A percentile compares a stretch with the other conserved stretches of the same genome.
phyloP scores from a whole-genome alignment of 2,888 invertebrate species.

The Proisotoma minuta region DNA sequence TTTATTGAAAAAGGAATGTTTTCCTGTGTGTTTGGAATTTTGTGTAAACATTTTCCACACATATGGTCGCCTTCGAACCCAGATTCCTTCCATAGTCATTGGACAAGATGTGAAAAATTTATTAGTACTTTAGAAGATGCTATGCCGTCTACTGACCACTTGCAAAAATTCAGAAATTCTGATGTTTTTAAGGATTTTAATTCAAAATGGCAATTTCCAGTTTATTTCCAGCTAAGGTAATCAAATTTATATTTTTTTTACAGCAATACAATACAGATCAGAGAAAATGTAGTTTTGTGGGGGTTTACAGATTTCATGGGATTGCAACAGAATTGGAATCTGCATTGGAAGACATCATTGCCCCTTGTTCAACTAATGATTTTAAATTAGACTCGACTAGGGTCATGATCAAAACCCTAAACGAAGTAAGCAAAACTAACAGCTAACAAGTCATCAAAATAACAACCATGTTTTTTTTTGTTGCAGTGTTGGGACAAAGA shows the following conservation, averaged over 20 bases:
- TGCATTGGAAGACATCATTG: slow-evolving; percentile 50
- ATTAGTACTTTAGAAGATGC: slow-evolving; percentile 60
- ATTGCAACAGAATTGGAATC: slow-evolving; percentile 68
- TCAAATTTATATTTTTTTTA: too few relatives aligned
- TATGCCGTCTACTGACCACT: slow-evolving; percentile 61
- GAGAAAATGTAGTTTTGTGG: background rate
- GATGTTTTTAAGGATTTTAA: slow-evolving; percentile 66
- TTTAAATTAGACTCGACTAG: slow-evolving; percentile 43
- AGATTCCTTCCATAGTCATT: slow-evolving; percentile 40
- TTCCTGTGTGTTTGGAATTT: slow-evolving; percentile 32
- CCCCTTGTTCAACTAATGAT: slow-evolving; percentile 36
- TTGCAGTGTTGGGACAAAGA: slow-evolving; percentile 46
- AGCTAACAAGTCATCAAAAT: background rate
- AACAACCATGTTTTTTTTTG: slow-evolving; percentile 1
- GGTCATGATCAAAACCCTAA: slow-evolving; percentile 42
- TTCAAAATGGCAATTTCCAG: slow-evolving; percentile 85
- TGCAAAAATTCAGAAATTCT: slow-evolving; percentile 52
- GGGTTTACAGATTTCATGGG: slow-evolving; percentile 72
- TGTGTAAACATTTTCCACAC: slow-evolving; percentile 45
- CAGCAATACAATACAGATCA: too few relatives aligned
- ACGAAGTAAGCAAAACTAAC: slow-evolving; percentile 33
- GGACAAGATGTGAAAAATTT: slow-evolving; percentile 56
- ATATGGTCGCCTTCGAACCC: slow-evolving; percentile 44
- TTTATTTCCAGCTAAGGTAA: slow-evolving; percentile 85
- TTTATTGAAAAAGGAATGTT: slow-evolving; percentile 40